Base-by-base conservation (phyloP, 2,888 invertebrate species). In the Thecophora atra region DNA sequence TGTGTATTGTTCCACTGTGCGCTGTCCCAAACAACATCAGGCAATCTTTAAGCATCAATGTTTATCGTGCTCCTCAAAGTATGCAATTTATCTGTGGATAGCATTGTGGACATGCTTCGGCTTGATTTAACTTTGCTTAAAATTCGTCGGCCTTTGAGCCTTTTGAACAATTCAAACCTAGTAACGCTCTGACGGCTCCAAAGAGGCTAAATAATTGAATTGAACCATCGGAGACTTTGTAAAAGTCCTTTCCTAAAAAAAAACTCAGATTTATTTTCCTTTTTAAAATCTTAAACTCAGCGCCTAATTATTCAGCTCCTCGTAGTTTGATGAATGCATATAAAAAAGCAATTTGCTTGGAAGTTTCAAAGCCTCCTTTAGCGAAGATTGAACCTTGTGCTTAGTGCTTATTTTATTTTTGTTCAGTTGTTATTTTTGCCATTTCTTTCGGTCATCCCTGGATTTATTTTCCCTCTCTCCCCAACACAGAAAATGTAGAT, bases 61-160 rank as follows among this genome's bases (percentile, higher is more conserved):
- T 68, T 68, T 68, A 68, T 68, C 24, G 58, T 42, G 56, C 58
- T 37, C 68, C 68, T 58, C 42, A 68, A 68, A 68, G 68, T 68
- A 68, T 68, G 68, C 68, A 56, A 68, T 58, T 42, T 68, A 58
- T 68, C 44, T 68, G 58, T 58, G 68, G 58, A 56, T 56, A 68
- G 28, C 67, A 54, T 54, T 54, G 68, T 58, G 56, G 68, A 58
- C 68, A 68, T 42, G 68, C 58, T 68, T 68, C 58, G 58, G 44
- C 58, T 56, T 68, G 44, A 68, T 68, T 68, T 44, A 68, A 68
- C 68, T 42, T 58, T 68, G 44, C 24, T 44, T 26, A 44, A 21
- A 19, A 13, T 66, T 19, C 47, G 15, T 47, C 47, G 15, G 37
- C 11, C 37, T 11, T 37, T 47, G 17, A n/a, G 4, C 4, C 13